phyloP scores from a whole-genome alignment of 2,888 invertebrate species.

The Trachelus tabidus region DNA sequence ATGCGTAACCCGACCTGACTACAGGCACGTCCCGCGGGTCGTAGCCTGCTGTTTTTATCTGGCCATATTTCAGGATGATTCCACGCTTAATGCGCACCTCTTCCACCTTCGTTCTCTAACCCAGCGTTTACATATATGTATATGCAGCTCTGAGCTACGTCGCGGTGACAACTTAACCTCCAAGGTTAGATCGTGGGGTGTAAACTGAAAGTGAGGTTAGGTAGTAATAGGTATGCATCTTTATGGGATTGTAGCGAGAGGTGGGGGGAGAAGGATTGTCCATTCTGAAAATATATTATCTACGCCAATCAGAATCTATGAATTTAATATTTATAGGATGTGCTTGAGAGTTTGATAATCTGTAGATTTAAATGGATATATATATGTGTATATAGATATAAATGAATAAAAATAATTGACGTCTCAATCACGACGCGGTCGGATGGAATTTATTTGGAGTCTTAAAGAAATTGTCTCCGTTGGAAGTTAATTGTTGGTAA shows the following conservation, averaged over 20 bases:
- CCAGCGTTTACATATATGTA: neutral
- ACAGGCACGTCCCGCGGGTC: conserved; percentile 50
- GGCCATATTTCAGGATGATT: conserved; percentile 63
- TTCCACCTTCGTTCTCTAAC: conserved; percentile 25
- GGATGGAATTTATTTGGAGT: neutral
- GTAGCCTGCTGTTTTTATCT: conserved; percentile 65
- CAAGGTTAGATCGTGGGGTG: neutral
- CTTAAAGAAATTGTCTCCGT: neutral
- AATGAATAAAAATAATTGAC: neutral
- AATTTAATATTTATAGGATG: neutral
- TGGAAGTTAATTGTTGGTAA: neutral
- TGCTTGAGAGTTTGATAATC: neutral
- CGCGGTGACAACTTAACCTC: conserved; percentile 56
- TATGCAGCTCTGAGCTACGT: conserved; percentile 14
- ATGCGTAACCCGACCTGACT: conserved; percentile 61
- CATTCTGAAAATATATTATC: neutral
- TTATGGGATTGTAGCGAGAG: neutral
- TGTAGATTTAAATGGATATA: neutral
- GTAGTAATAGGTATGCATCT: neutral
- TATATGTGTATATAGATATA: too few relatives aligned
- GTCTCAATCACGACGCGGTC: neutral
- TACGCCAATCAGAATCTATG: neutral
- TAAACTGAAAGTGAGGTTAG: neutral
- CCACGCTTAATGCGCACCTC: conserved; percentile 30
- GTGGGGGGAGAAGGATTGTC: too few relatives aligned